phyloP scores from a whole-genome alignment of 2,113 vertebrate genomes.

The Cyprinodon tularosa region DNA sequence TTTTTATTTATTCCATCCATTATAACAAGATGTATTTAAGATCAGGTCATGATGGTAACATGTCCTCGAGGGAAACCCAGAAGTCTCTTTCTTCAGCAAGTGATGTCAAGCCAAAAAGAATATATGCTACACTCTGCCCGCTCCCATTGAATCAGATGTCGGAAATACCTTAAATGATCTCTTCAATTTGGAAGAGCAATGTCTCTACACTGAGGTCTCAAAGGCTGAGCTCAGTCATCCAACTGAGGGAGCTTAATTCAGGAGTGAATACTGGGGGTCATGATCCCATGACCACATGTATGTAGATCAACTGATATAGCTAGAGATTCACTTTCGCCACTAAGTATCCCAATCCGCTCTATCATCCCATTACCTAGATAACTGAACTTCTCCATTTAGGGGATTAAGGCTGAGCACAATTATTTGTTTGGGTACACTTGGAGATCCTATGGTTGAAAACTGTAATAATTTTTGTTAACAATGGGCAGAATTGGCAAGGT shows the following conservation, averaged over 20 bases:
- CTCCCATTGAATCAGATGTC: not conserved
- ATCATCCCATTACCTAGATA: not conserved
- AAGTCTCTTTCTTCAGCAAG: not conserved
- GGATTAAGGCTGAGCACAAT: not conserved
- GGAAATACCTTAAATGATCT: not conserved
- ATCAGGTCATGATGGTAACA: not conserved
- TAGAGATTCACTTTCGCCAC: too few species aligned
- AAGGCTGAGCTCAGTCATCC: too few species aligned
- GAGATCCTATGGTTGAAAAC: not conserved
- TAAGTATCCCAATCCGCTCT: too few species aligned
- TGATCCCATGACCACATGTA: too few species aligned
- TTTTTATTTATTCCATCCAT: not conserved
- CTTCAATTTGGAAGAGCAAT: not conserved
- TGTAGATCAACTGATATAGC: too few species aligned
- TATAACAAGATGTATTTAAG: not conserved
- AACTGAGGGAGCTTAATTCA: not conserved
- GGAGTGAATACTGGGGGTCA: not conserved
- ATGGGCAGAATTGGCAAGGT: not conserved
- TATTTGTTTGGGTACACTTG: not conserved
- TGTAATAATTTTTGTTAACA: not conserved
- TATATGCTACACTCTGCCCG: not conserved
- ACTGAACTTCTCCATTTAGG: not conserved
- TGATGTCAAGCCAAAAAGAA: not conserved
- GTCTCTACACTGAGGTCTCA: too few species aligned
- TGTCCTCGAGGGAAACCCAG: too few species aligned